These are phyloP conservation scores for Clarias laeviceps DNA, from an alignment of 2,797 vertebrate species.

Conservation along the genomic window DNA sequence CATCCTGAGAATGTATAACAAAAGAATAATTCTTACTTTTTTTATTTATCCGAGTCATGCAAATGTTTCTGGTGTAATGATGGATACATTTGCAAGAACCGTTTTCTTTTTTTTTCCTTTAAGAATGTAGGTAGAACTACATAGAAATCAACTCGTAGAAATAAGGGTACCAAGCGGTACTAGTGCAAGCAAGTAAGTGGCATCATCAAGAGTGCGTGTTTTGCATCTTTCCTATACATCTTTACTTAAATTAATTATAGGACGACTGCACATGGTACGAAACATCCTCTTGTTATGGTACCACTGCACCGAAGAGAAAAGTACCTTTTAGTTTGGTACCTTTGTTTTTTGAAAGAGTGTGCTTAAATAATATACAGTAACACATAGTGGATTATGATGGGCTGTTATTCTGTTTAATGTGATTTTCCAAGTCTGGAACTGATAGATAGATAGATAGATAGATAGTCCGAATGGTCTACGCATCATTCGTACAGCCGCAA, in stretches of 20 bases:
- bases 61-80: neutral
- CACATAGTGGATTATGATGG: neutral
- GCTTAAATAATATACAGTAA: neutral
- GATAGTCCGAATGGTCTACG: neutral
- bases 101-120: neutral
- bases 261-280: neutral
- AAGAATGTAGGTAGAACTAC: neutral
- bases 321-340: neutral
- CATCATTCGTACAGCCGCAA: neutral
- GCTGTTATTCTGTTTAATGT: neutral
- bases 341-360: neutral
- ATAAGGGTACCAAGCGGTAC: neutral
- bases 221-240: neutral
- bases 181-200: neutral
- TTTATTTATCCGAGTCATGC: neutral
- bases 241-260: neutral
- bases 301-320: neutral
- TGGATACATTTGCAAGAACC: neutral
- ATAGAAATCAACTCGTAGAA: neutral
- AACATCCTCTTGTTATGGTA: neutral
- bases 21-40: neutral
- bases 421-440: conserved; percentile 15
- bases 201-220: neutral
- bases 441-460: conserved; percentile 17
- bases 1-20: neutral